Evolutionary conservation across 53 echinoderm and acorn worm genomes (phyloP), one percentile per base, ranked within the genome.

Genomic region (Actinopyga echinites): DNA sequence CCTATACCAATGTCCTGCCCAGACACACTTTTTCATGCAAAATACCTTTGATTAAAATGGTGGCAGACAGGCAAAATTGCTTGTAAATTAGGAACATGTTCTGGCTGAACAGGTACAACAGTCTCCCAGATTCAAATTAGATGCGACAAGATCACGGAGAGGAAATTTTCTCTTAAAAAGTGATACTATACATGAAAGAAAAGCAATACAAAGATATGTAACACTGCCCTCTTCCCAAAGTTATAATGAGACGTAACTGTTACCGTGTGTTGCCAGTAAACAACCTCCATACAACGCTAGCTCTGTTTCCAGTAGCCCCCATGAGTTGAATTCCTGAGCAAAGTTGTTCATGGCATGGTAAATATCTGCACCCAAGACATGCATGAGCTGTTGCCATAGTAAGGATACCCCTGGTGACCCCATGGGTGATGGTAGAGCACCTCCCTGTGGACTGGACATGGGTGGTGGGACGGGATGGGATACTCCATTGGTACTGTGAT

Each of bases 381-480:
- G 93, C 85, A 87, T 84, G 56, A 95, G 85, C 79, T 95, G 95
- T 65, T 95, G 93, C 95, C 93, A 93, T 49, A 95, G 91, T 82
- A 93, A 71, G 54, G 95, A 93, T 32, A 87, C 85, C 5, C 85
- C 82, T 6, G 82, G 84, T 25, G 84, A 80, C 62, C 84, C 84
- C 56, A 69, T 83, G 54, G 83, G 71, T 22, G 75, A 62, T 4
- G 89, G 78, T 26, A 83, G 73, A 28, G 89, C 75, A 35, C 82
- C 61, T 38, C 56, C 73, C 49, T 88, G 89, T 64, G 83, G 68
- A 57, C 83, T 83, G 83, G 83, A 75, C 65, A 83, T 84, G 20
- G 83, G 89, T 37, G 89, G 77, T 24, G 82, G 65, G 74, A 90
- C 86, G 83, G 83, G 74, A 17, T 86, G 90, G 44, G 73, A 75